A percentile compares a stretch with the other conserved stretches of the same genome.
Conservation (phyloP, 2,888 invertebrate species). For the Dasypogon diadema region DNA sequence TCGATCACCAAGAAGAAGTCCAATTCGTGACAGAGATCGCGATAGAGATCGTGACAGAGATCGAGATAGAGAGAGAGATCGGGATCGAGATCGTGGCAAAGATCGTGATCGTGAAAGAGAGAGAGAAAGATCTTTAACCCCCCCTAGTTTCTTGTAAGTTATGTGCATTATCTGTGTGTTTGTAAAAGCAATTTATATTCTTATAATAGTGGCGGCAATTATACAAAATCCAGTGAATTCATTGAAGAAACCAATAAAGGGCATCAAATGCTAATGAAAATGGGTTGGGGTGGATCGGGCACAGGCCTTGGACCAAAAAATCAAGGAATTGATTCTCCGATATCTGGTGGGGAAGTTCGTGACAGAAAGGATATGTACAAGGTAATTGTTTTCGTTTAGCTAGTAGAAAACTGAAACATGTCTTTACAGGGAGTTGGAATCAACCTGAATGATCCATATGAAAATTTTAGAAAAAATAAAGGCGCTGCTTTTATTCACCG, state of each 20-base stretch:
- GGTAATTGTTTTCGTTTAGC: conserved; percentile 63
- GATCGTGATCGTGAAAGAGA: conserved; percentile 65
- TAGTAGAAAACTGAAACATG: not conserved
- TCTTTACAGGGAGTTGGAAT: conserved; percentile 84
- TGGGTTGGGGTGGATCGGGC: conserved; percentile 95
- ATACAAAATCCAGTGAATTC: conserved; percentile 71
- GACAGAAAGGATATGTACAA: conserved; percentile 93
- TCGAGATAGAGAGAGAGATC: conserved; percentile 57
- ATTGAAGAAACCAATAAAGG: conserved; percentile 94
- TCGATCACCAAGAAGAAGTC: conserved; percentile 69
- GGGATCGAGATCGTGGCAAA: conserved; percentile 66
- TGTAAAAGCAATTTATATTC: not conserved
- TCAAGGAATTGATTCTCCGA: conserved; percentile 95
- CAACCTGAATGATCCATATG: conserved; percentile 94
- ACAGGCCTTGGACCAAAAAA: conserved; percentile 93
- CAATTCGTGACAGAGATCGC: conserved; percentile 60
- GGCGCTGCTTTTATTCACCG: conserved; percentile 94
- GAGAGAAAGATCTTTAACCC: conserved; percentile 70
- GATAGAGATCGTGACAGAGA: conserved; percentile 57
- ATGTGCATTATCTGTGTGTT: conserved; percentile 32
- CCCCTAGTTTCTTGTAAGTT: conserved; percentile 82
- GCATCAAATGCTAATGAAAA: conserved; percentile 95
- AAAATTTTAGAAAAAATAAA: conserved; percentile 96
- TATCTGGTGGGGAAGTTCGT: conserved; percentile 89
- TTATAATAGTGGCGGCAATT: conserved; percentile 63